Evolutionary conservation across 2,888 invertebrate species (phyloP), one percentile per base, ranked within the genome.

Genomic region (Yponomeuta sedellus): DNA sequence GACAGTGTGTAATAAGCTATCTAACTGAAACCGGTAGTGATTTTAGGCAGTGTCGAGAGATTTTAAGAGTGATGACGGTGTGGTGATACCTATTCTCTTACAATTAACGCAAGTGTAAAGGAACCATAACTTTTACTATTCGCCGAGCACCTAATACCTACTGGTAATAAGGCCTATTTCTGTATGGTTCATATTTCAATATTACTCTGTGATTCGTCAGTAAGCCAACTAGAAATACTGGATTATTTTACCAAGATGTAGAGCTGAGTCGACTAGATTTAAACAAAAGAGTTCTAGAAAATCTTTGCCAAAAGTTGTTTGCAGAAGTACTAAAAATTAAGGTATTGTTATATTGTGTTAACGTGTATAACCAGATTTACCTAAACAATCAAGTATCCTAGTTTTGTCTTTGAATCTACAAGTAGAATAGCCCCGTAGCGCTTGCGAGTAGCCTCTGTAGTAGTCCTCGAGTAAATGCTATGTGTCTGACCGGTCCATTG

Each of bases 201-300:
- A n/a, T n/a, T n/a, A 59, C 25, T 59, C 12, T 22, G 12, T 59
- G 12, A 59, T 59, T 25, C 5, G 59, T 59, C 20, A 20, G 70
- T 71, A 71, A 79, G 79, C 86, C 87, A 83, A 76, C 85, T 86
- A 82, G 85, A 84, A 79, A 70, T 72, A 69, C 69, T 68, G 59
- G 20, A 59, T 59, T 22, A 12, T 10, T 58, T 20, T 59, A 59
- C 59, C 67, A 64, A 70, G 70, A 70, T 73, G 74, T 77, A 77
- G 72, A 72, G 75, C n/a, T 72, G 65, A 73, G 72, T 86, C 85
- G 79, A 77, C 85, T 81, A 74, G 86, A 83, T 85, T 78, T 71
- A 12, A 61, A 66, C 64, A 71, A 74, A 72, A 73, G 74, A 73
- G 59, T 62, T 34, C 61, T 72, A 77, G 73, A 75, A 72, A 68